Evolutionary conservation across 2,113 vertebrate species (phyloP).

Genomic region (Entosphenus tridentatus): DNA sequence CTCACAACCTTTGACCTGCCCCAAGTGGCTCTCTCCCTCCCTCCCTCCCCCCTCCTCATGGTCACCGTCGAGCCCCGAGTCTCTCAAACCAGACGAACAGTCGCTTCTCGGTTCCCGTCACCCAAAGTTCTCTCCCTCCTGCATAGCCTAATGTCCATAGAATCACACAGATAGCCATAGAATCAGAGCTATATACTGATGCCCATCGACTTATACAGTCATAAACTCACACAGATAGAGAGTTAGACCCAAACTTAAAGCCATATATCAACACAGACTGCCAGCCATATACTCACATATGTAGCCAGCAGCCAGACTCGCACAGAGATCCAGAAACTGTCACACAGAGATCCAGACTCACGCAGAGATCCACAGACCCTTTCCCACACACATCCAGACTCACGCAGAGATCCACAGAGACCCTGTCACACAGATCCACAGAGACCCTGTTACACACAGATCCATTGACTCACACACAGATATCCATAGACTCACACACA

Average conservation of each 20-base stretch:
- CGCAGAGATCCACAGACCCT: neutral
- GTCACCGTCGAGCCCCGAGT: no score
- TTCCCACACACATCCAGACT: no score
- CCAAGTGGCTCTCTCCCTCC: no score
- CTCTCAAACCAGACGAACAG: no score
- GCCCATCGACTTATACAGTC: neutral
- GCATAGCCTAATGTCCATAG: neutral
- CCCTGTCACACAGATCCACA: no score
- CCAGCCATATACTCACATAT: neutral
- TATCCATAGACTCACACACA: neutral
- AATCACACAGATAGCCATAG: neutral
- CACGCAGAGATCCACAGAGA: neutral
- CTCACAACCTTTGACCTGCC: no score
- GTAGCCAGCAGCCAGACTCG: neutral
- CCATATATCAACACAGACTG: neutral
- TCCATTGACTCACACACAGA: slow-evolving; percentile 5
- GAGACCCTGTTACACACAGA: no score
- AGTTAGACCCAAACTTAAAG: neutral
- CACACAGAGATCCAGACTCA: neutral
- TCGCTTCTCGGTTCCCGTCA: no score
- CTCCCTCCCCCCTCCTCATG: no score
- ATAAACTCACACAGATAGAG: neutral
- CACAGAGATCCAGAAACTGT: neutral
- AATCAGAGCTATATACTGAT: neutral
- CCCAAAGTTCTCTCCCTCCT: no score